Conservation (phyloP, 2,888 invertebrate genomes). For the Petrophora chlorosata region DNA sequence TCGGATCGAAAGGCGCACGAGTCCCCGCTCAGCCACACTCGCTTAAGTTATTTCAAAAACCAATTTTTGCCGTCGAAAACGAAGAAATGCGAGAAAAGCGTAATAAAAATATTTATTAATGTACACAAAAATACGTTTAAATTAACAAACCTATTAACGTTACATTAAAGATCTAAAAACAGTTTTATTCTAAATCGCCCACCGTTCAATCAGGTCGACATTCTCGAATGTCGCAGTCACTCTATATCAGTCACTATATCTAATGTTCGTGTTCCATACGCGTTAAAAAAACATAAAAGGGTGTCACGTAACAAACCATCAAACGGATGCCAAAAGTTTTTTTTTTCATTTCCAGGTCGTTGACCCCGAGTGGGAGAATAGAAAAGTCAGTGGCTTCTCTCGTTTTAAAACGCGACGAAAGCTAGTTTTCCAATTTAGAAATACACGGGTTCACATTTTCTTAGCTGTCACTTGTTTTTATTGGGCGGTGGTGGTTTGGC, state of each 20-base stretch:
- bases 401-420: constrained; percentile 33
- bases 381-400: constrained; percentile 47
- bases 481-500: background rate
- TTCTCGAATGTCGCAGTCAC: constrained; percentile 14
- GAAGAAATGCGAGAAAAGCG: no score
- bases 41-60: no score
- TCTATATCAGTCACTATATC: constrained; percentile 16
- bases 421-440: constrained; percentile 1
- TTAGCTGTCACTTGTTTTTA: background rate
- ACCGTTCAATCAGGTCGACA: constrained; percentile 2
- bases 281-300: constrained; percentile 51
- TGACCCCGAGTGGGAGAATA: constrained; percentile 46
- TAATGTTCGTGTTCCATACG: constrained; percentile 27
- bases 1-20: no score
- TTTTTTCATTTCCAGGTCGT: constrained; percentile 50
- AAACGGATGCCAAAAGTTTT: constrained; percentile 57
- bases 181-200: background rate
- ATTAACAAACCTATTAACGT: no score
- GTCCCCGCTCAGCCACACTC: no score
- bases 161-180: background rate
- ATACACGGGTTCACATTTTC: background rate
- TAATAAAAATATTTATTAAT: no score
- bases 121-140: no score
- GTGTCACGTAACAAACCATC: constrained; percentile 44
- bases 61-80: no score